phyloP scores from a whole-genome alignment of 2,113 vertebrate species.

The Anser cygnoides region DNA sequence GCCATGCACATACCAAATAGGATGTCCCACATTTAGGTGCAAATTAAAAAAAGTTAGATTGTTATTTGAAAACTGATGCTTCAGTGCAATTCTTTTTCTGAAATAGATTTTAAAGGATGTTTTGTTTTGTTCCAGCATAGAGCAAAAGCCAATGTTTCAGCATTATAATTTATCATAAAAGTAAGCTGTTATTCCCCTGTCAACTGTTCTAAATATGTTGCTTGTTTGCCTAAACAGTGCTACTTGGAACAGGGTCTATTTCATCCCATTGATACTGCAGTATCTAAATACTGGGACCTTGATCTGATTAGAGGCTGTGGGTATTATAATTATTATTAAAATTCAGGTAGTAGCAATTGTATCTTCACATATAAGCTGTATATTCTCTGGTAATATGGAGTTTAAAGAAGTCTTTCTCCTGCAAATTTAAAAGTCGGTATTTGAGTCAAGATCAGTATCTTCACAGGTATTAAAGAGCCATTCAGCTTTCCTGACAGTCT shows the following conservation, averaged over 20 bases:
- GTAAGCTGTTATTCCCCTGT: neutral
- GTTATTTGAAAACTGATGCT: neutral
- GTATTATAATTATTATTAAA: neutral
- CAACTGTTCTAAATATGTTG: neutral
- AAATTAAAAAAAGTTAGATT: neutral
- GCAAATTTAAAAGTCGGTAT: neutral
- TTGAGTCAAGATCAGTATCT: neutral
- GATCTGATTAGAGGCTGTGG: neutral
- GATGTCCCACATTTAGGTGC: neutral
- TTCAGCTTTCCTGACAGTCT: neutral
- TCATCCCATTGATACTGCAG: neutral
- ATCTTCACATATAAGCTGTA: neutral
- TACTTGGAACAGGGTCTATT: neutral
- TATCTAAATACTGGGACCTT: neutral
- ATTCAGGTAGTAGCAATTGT: slow-evolving; percentile 9
- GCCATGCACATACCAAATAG: neutral
- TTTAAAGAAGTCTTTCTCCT: neutral
- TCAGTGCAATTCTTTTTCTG: neutral
- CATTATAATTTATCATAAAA: neutral
- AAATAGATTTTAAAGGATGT: neutral
- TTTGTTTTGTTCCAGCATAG: neutral
- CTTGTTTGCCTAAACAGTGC: neutral
- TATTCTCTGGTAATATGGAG: neutral
- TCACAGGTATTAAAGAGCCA: neutral
- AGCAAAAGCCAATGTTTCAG: slow-evolving; percentile 7